Conservation (phyloP, 1,140 invertebrate species). For the Pseudomyrmex cubaensis region DNA sequence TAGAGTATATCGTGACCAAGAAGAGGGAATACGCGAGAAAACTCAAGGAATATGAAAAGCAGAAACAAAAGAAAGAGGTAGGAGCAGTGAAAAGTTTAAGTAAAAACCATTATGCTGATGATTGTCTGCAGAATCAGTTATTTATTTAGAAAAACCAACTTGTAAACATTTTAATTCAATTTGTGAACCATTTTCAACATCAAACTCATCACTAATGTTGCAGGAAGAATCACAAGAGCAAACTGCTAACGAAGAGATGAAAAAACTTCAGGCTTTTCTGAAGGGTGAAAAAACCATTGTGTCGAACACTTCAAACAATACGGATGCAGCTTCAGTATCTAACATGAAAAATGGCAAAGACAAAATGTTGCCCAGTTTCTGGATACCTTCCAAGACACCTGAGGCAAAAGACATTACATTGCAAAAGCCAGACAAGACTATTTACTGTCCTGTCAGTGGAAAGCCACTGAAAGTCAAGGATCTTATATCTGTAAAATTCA, state of each 20-base stretch:
- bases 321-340: slow-evolving; percentile 87
- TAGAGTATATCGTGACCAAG: slow-evolving; percentile 98
- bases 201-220: not conserved
- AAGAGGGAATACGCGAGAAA: slow-evolving; percentile 96
- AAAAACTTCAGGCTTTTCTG: slow-evolving; percentile 91
- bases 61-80: slow-evolving; percentile 91
- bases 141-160: too few species aligned
- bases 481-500: slow-evolving; percentile 97
- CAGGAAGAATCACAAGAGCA: slow-evolving; percentile 87
- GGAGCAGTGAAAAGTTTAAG: not conserved
- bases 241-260: slow-evolving; percentile 89
- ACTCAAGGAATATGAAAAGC: slow-evolving; percentile 97
- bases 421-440: slow-evolving; percentile 95
- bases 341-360: slow-evolving; percentile 90
- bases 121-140: too few species aligned
- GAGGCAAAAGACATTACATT: slow-evolving; percentile 90
- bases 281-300: slow-evolving; percentile 91
- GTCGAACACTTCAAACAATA: slow-evolving; percentile 59
- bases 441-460: slow-evolving; percentile 97
- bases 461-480: slow-evolving; percentile 96
- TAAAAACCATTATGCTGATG: not conserved
- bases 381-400: slow-evolving; percentile 98
- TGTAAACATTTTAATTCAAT: too few species aligned
- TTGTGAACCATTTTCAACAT: too few species aligned
- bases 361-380: slow-evolving; percentile 97